phyloP scores from a whole-genome alignment of 2,888 invertebrate species.

The Leptarthrus brevirostris region DNA sequence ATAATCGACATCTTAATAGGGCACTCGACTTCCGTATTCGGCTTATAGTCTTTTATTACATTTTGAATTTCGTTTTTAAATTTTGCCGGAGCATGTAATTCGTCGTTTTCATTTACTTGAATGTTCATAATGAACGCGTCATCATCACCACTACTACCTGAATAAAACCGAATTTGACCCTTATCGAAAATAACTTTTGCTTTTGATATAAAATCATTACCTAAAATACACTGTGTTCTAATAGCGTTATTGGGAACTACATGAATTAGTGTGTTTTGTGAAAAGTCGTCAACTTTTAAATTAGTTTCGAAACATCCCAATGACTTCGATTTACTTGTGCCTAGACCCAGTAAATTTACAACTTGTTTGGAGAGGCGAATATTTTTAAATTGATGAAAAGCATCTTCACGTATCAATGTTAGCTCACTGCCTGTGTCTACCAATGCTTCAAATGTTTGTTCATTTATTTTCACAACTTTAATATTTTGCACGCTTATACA shows the following conservation, averaged over 20 bases:
- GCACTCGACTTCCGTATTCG: too few relatives aligned
- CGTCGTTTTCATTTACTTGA: neutral
- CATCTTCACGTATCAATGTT: neutral
- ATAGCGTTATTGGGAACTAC: conserved; percentile 8
- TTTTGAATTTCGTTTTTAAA: neutral
- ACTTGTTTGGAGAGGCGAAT: neutral
- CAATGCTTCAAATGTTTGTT: neutral
- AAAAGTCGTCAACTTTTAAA: neutral
- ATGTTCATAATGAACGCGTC: conserved; percentile 19
- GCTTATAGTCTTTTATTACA: neutral
- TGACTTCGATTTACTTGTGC: neutral
- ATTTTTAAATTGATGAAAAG: neutral
- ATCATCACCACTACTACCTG: neutral
- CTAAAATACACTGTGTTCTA: neutral
- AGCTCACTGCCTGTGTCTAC: conserved; percentile 17
- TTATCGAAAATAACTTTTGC: neutral
- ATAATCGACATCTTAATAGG: too few relatives aligned
- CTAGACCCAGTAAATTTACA: neutral
- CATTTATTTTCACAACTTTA: neutral
- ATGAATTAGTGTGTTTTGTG: neutral
- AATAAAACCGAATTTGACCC: neutral
- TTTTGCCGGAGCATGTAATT: neutral
- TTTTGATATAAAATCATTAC: neutral
- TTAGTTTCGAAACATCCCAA: neutral
- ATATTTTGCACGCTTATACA: conserved; percentile 15